These are phyloP conservation scores for Malurus leucopterus DNA, from an alignment of 2,797 vertebrate species.

Conservation along the genomic window DNA sequence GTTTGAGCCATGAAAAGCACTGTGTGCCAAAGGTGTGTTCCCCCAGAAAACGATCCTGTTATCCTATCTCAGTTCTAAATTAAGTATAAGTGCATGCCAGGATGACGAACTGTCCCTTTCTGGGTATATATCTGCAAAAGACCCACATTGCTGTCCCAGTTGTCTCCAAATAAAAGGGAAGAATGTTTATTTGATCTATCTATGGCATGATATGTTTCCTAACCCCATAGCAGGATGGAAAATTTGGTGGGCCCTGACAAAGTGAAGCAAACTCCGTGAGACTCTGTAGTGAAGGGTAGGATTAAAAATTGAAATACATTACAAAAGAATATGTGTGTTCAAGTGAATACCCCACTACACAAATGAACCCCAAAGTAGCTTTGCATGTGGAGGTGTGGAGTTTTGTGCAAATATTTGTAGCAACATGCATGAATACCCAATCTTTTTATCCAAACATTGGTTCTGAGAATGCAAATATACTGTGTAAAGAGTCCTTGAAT, in stretches of 20 bases:
- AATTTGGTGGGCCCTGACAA: background rate
- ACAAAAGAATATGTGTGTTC: background rate
- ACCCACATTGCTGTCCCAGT: rapidly evolving
- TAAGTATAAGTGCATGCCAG: background rate
- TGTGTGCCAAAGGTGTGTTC: background rate
- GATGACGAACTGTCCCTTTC: background rate
- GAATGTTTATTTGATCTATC: background rate
- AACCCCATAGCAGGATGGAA: background rate
- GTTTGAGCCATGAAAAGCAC: background rate
- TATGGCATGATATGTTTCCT: background rate
- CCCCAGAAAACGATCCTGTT: background rate
- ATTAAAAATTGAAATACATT: background rate
- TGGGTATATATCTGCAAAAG: background rate
- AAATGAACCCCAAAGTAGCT: background rate
- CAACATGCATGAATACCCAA: background rate
- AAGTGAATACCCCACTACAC: background rate
- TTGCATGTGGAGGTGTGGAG: background rate
- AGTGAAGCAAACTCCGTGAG: background rate
- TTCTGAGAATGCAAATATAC: background rate
- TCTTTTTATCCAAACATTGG: background rate
- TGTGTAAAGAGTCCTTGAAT: background rate
- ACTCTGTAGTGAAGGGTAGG: background rate
- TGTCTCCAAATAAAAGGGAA: background rate
- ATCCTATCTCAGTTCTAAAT: background rate
- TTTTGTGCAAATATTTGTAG: background rate